These are phyloP conservation scores for Xanthia icteritia DNA, from an alignment of 2,888 invertebrate species.

Conservation along the genomic window DNA sequence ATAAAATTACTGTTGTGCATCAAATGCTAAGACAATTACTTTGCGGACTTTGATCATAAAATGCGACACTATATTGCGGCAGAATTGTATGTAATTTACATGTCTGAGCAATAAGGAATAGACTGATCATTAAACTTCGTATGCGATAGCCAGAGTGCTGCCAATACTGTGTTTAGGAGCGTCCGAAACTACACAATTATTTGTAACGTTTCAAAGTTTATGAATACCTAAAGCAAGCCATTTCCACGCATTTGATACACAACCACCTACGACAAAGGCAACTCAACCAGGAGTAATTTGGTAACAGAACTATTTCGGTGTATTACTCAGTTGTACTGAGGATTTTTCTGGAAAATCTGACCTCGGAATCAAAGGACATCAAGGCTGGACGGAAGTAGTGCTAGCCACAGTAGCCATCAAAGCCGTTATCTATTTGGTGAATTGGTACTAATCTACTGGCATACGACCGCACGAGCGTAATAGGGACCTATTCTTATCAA, in stretches of 20 bases:
- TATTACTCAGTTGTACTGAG: neutral
- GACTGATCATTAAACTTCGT: slow-evolving; percentile 33
- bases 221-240: slow-evolving; percentile 18
- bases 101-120: slow-evolving; percentile 43
- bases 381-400: slow-evolving; percentile 40
- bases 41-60: slow-evolving; percentile 28
- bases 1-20: slow-evolving; percentile 33
- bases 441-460: slow-evolving; percentile 40
- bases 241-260: slow-evolving; percentile 26
- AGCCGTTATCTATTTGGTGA: slow-evolving; percentile 43
- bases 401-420: slow-evolving; percentile 10
- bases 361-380: slow-evolving; percentile 28
- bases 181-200: slow-evolving; percentile 21
- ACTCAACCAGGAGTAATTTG: neutral
- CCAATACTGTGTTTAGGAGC: slow-evolving; percentile 37
- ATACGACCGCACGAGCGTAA: slow-evolving; percentile 25
- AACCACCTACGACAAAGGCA: slow-evolving; percentile 8
- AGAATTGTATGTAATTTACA: slow-evolving; percentile 40
- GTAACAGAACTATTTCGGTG: slow-evolving; percentile 22
- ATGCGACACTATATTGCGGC: slow-evolving; percentile 37
- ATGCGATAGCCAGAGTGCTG: slow-evolving; percentile 21
- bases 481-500: slow-evolving; percentile 47
- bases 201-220: slow-evolving; percentile 30
- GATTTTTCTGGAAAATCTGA: slow-evolving; percentile 34
- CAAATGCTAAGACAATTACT: slow-evolving; percentile 25